Evolutionary conservation across 2,113 vertebrate genomes (phyloP), one percentile per base, ranked within the genome.

Genomic region (Propithecus coquereli): DNA sequence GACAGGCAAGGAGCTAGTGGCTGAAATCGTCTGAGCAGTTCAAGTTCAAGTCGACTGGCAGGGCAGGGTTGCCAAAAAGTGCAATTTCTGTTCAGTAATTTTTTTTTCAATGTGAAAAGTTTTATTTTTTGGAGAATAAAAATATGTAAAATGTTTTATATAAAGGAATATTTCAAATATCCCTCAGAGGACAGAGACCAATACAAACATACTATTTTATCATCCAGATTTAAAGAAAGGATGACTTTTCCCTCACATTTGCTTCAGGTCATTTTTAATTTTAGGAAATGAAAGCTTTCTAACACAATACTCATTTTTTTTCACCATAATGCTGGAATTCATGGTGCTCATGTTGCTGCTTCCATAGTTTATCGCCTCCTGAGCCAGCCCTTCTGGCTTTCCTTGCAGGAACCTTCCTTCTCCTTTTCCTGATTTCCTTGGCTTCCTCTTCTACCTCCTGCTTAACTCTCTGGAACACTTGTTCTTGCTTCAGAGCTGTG

Each of bases 381-480:
- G 5, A 14, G 43, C 17, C 5, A 20, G 43, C 25, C 34, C 47
- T 34, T n/a, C 57, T 18, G 34, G 22, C 9, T 80, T n/a, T 37
- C 52, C 18, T 0, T 1, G 1, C 8, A 3, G 1, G 0, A 0
- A 0, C 5, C 34, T 40, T 23, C 23, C 1, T 17, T 16, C 16
- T 43, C 4, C 0, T 30, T 32, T 18, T 6, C 5, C 61, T 34
- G 27, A 27, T 25, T 32, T 43, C 86, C 52, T 23, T 4, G 1
- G 16, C 22, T 17, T 45, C 30, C 23, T 34, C 13, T 22, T 14
- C 70, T 0, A 0, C 6, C 66, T 47, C 22, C 70, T 66, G 0
- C 61, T 14, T 22, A 18, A 6, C 20, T 40, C 25, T 18, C 0
- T 3, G 8, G 1, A 37, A 5, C 10, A 8, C 77, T 43, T 76